These are phyloP conservation scores for Ramphastos sulfuratus DNA, from an alignment of 2,113 vertebrate genomes.

Conservation along the genomic window DNA sequence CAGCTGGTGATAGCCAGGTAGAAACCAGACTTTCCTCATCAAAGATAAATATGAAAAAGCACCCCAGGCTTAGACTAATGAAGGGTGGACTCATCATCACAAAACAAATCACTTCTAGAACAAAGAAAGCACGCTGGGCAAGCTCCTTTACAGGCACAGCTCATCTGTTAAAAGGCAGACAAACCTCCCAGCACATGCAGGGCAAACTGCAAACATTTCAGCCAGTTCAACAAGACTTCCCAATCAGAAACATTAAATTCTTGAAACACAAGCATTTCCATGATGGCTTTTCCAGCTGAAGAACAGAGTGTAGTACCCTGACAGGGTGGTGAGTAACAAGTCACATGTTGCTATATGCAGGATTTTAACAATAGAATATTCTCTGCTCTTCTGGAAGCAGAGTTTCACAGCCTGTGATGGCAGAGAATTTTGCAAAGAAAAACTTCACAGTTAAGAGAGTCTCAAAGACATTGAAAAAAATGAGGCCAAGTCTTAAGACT, in stretches of 20 bases:
- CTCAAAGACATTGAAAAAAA: not conserved
- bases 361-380: not conserved
- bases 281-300: not conserved
- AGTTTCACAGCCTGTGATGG: not conserved
- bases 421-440: not conserved
- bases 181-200: not conserved
- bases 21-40: not conserved
- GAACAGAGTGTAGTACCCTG: not conserved
- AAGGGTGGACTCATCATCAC: not conserved
- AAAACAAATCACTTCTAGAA: not conserved
- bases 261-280: not conserved
- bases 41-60: not conserved
- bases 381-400: not conserved
- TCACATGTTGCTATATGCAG: not conserved
- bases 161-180: not conserved
- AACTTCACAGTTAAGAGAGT: not conserved
- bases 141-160: not conserved
- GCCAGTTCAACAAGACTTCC: slow-evolving; percentile 26
- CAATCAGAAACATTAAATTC: slow-evolving; percentile 7
- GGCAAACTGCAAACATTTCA: slow-evolving; percentile 14
- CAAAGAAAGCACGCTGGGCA: not conserved
- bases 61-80: not conserved
- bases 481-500: not conserved
- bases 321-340: not conserved
- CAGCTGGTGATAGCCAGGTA: not conserved